Evolutionary conservation across 1,140 invertebrate species (phyloP).

Genomic region (Bombus huntii): DNA sequence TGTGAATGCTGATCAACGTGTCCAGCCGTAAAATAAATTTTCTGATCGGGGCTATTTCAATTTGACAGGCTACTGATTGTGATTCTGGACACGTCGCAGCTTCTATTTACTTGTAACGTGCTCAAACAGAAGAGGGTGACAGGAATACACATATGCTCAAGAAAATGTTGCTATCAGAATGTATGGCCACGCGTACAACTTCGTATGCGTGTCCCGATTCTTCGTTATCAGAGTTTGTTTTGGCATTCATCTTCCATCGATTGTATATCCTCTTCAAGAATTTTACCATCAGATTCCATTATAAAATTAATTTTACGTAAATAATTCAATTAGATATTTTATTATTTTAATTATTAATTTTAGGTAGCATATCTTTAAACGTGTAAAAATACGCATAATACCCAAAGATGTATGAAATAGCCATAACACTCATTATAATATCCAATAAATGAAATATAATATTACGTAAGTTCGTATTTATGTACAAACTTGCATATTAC

Average conservation of each 20-base stretch:
- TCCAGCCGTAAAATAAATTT: conserved; percentile 35
- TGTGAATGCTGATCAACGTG: background rate
- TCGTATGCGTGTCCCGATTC: background rate
- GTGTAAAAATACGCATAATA: background rate
- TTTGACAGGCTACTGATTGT: conserved; percentile 36
- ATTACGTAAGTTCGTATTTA: too few relatives aligned
- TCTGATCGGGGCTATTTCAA: conserved; percentile 31
- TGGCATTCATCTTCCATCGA: background rate
- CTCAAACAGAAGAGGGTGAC: conserved; percentile 26
- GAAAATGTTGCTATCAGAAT: background rate
- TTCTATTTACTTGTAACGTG: conserved; percentile 22
- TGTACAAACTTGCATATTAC: too few relatives aligned
- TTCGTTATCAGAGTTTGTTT: background rate
- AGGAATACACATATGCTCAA: background rate
- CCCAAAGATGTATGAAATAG: too few relatives aligned
- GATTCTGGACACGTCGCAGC: conserved; percentile 39
- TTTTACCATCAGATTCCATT: background rate
- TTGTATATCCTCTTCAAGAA: too few relatives aligned
- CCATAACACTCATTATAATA: too few relatives aligned
- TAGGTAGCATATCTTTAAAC: too few relatives aligned
- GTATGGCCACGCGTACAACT: background rate
- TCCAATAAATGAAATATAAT: too few relatives aligned
- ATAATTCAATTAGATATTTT: too few relatives aligned
- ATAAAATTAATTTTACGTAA: background rate
- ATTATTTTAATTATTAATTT: background rate